phyloP scores from a whole-genome alignment of 2,888 invertebrate species.

The Cheilosia urbana region DNA sequence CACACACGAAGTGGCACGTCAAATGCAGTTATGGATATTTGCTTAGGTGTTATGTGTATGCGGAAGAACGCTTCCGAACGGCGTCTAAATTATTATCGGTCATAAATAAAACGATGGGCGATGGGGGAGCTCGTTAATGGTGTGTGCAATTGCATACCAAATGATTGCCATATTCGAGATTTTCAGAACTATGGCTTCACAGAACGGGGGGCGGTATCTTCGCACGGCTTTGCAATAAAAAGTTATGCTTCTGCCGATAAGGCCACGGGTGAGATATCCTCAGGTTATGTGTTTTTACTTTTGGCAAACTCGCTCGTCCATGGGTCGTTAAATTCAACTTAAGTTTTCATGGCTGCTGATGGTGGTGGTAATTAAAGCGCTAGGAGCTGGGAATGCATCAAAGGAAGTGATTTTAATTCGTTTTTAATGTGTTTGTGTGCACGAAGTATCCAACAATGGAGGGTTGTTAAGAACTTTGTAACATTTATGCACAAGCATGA shows the following conservation, averaged over 20 bases:
- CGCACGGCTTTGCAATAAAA: slow-evolving; percentile 49
- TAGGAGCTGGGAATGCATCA: slow-evolving; percentile 30
- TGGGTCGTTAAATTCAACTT: slow-evolving; percentile 61
- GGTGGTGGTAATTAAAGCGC: slow-evolving; percentile 57
- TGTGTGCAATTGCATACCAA: slow-evolving; percentile 44
- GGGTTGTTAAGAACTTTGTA: slow-evolving; percentile 28
- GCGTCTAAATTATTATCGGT: slow-evolving; percentile 43
- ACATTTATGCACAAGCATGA: slow-evolving; percentile 7
- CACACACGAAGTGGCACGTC: slow-evolving; percentile 27
- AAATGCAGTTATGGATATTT: slow-evolving; percentile 46
- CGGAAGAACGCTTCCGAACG: slow-evolving; percentile 7
- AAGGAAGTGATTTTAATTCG: slow-evolving; percentile 70
- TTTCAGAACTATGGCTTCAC: background rate
- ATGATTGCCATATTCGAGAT: slow-evolving; percentile 31
- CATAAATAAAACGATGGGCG: slow-evolving; percentile 52
- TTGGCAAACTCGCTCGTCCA: slow-evolving; percentile 31
- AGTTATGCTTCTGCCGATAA: slow-evolving; percentile 55
- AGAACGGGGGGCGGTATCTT: background rate
- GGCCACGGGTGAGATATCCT: slow-evolving; percentile 43
- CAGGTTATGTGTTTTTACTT: slow-evolving; percentile 50
- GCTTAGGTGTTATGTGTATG: slow-evolving; percentile 8
- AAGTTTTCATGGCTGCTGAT: slow-evolving; percentile 44
- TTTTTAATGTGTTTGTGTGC: slow-evolving; percentile 60
- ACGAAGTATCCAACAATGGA: slow-evolving; percentile 17
- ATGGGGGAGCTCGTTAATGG: slow-evolving; percentile 33